Percentiles rank a stretch among this genome's conserved stretches.
These are phyloP conservation scores for Lypha dubia DNA, from an alignment of 2,888 invertebrate species.

Conservation along the genomic window DNA sequence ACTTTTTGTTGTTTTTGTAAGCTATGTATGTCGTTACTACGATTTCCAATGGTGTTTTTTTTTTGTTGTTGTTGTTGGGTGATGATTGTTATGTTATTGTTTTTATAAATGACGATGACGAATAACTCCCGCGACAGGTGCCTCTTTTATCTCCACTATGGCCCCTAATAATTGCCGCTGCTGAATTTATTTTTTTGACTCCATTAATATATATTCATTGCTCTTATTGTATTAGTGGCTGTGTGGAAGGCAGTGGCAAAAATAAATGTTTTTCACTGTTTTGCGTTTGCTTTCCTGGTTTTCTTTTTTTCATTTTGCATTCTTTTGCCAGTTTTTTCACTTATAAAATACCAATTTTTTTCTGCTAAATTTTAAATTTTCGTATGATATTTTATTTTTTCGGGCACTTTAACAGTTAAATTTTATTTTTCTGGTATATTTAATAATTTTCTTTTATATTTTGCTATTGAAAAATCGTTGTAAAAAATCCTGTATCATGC, in stretches of 20 bases:
- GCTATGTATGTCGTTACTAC: slow-evolving; percentile 1
- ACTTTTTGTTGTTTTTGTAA: slow-evolving; percentile 31
- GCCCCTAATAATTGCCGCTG: slow-evolving; percentile 22
- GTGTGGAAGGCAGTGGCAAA: slow-evolving; percentile 49
- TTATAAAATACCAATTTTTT: slow-evolving; percentile 37
- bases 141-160: slow-evolving; percentile 45
- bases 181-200: slow-evolving; percentile 31
- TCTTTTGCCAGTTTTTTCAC: slow-evolving; percentile 51
- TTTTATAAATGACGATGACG: slow-evolving; percentile 63
- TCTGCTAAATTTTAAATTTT: slow-evolving; percentile 29
- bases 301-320: slow-evolving; percentile 70
- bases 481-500: slow-evolving; percentile 70
- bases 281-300: slow-evolving; percentile 60
- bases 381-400: slow-evolving; percentile 34
- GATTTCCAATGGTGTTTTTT: slow-evolving; percentile 10
- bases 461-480: slow-evolving; percentile 70
- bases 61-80: slow-evolving; percentile 23
- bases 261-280: slow-evolving; percentile 49
- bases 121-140: slow-evolving; percentile 72
- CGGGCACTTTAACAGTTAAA: slow-evolving; percentile 52
- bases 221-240: slow-evolving; percentile 34
- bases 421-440: slow-evolving; percentile 41
- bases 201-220: slow-evolving; percentile 43
- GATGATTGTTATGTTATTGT: slow-evolving; percentile 41
- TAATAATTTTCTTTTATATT: slow-evolving; percentile 45